Conservation (phyloP, 1,140 invertebrate species). For the Potamilus streckersoni region DNA sequence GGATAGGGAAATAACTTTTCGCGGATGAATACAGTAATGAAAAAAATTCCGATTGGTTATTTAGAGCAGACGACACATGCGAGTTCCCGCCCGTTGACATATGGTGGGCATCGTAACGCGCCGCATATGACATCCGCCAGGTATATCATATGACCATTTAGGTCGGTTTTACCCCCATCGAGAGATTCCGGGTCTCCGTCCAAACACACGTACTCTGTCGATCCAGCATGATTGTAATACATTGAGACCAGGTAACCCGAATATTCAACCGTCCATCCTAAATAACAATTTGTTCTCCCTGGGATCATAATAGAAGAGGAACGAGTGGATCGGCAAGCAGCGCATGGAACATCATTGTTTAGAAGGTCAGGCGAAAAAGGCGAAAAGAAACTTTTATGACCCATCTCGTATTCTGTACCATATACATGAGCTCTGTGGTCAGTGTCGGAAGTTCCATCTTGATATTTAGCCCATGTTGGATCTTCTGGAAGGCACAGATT, state of each 20-base stretch:
- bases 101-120: constrained; percentile 17
- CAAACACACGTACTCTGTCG: constrained; percentile 26
- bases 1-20: too few relatives aligned
- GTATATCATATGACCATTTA: constrained; percentile 5
- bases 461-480: constrained; percentile 13
- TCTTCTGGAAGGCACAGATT: constrained; percentile 10
- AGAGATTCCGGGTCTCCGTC: constrained; percentile 9
- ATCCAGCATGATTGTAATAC: not conserved
- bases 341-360: constrained; percentile 25
- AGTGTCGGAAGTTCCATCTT: not conserved
- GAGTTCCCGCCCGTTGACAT: constrained; percentile 11
- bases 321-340: constrained; percentile 27
- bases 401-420: constrained; percentile 7
- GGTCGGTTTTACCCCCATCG: not conserved
- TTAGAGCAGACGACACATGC: constrained; percentile 14
- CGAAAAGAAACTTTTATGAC: not conserved
- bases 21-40: too few relatives aligned
- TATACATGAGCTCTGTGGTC: not conserved
- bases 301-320: constrained; percentile 25
- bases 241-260: constrained; percentile 25
- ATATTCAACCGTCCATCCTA: constrained; percentile 30
- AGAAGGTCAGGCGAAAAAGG: not conserved
- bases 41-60: not conserved
- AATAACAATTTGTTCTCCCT: constrained; percentile 20
- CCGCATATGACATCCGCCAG: constrained; percentile 17